Conservation (phyloP, 2,113 vertebrate genomes). For the Herpetotheres cachinnans region DNA sequence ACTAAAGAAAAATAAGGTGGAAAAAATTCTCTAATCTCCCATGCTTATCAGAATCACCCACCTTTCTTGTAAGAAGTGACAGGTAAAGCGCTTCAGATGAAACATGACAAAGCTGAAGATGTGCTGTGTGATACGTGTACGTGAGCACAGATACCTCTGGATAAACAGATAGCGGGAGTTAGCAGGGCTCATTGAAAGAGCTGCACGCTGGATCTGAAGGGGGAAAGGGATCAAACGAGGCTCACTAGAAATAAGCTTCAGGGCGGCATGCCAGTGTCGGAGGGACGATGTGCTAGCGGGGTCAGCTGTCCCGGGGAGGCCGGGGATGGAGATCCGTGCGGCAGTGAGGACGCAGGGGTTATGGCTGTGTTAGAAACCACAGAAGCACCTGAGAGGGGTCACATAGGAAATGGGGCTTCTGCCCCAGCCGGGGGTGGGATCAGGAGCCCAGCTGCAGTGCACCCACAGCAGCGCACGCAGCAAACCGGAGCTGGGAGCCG, state of each 20-base stretch:
- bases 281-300: too few relatives aligned
- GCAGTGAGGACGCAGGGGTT: too few relatives aligned
- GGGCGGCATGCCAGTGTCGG: too few relatives aligned
- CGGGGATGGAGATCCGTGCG: too few relatives aligned
- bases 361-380: not conserved
- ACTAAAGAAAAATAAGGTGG: not conserved
- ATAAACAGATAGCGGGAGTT: too few relatives aligned
- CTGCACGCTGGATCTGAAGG: too few relatives aligned
- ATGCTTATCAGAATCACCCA: not conserved
- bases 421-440: not conserved
- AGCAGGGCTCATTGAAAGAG: too few relatives aligned
- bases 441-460: not conserved
- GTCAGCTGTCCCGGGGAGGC: too few relatives aligned
- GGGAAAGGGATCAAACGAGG: too few relatives aligned
- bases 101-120: not conserved
- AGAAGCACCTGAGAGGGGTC: not conserved
- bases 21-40: not conserved
- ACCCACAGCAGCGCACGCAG: not conserved
- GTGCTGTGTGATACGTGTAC: accelerated
- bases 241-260: too few relatives aligned
- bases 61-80: not conserved
- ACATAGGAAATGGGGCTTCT: not conserved
- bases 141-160: not conserved
- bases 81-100: not conserved
- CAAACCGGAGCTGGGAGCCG: not conserved